Percentiles rank a stretch among this genome's conserved stretches.
Evolutionary conservation across 2,113 vertebrate species (phyloP).

Genomic region (Albula glossodonta): DNA sequence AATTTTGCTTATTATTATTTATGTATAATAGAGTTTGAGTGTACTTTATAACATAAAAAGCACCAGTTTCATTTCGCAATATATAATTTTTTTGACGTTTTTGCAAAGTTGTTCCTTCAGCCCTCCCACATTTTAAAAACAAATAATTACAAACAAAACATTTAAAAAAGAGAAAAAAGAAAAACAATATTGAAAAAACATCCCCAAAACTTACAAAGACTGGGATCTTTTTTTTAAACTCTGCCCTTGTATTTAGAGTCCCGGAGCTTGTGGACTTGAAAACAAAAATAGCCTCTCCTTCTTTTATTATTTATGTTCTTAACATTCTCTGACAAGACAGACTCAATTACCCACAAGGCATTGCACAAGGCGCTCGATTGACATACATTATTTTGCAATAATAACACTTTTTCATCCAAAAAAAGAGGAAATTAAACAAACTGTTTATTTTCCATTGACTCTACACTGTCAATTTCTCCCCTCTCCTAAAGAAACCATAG

Average conservation of each 20-base stretch:
- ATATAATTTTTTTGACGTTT: constrained; percentile 61
- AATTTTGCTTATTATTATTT: constrained; percentile 71
- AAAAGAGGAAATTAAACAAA: constrained; percentile 53
- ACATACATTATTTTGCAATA: constrained; percentile 72
- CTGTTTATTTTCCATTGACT: constrained; percentile 65
- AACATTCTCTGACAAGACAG: constrained; percentile 81
- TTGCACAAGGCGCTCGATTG: constrained; percentile 80
- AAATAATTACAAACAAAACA: constrained; percentile 76
- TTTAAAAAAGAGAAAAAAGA: constrained; percentile 69
- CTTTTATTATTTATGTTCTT: constrained; percentile 72
- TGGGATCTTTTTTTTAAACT: constrained; percentile 68
- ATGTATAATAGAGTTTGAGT: constrained; percentile 70
- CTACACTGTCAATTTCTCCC: constrained; percentile 56
- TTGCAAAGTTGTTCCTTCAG: constrained; percentile 72
- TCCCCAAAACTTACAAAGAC: constrained; percentile 78
- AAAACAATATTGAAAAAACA: constrained; percentile 63
- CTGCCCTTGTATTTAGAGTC: constrained; percentile 80
- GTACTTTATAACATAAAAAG: constrained; percentile 76
- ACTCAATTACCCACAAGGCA: constrained; percentile 81
- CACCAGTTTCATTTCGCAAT: constrained; percentile 67
- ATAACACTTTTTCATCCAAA: constrained; percentile 76
- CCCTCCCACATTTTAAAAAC: constrained; percentile 74
- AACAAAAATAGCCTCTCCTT: constrained; percentile 71
- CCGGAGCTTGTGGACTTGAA: constrained; percentile 74
- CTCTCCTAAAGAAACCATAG: constrained; percentile 55